Percentiles rank a stretch among this genome's conserved stretches.
Evolutionary conservation across 1,140 invertebrate species (phyloP).

Genomic region (Stegodyphus dumicola): DNA sequence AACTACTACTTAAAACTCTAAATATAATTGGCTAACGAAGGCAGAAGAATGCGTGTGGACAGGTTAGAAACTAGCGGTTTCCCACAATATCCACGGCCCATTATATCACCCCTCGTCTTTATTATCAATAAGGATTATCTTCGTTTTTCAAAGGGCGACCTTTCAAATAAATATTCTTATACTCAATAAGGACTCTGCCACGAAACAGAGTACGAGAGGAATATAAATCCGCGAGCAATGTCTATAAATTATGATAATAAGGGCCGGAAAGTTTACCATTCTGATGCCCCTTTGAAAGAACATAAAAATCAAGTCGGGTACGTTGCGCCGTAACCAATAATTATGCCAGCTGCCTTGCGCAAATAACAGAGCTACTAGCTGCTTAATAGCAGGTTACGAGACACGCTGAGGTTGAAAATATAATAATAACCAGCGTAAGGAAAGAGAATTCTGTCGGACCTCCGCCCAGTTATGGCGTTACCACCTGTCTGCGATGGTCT

Average conservation of each 20-base stretch:
- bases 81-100: not conserved
- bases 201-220: too few relatives aligned
- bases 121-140: not conserved
- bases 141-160: conserved; percentile 1
- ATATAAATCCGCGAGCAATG: not conserved
- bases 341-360: conserved; percentile 50
- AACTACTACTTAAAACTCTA: too few relatives aligned
- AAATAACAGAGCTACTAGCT: conserved; percentile 52
- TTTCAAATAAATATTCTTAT: conserved; percentile 3
- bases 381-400: conserved; percentile 32
- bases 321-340: not conserved
- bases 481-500: conserved; percentile 27
- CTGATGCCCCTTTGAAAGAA: not conserved
- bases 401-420: not conserved
- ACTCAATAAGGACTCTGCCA: not conserved
- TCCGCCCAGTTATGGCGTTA: conserved; percentile 27
- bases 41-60: too few relatives aligned
- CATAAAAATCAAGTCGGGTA: conserved; percentile 1
- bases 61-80: not conserved
- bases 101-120: not conserved
- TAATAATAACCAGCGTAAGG: not conserved
- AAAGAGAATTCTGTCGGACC: conserved; percentile 9
- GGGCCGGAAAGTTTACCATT: conserved; percentile 23
- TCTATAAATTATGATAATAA: conserved; percentile 52
- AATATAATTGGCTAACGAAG: too few relatives aligned